Base-by-base conservation (phyloP, 2,888 invertebrate species). In the Pandemis heparana region DNA sequence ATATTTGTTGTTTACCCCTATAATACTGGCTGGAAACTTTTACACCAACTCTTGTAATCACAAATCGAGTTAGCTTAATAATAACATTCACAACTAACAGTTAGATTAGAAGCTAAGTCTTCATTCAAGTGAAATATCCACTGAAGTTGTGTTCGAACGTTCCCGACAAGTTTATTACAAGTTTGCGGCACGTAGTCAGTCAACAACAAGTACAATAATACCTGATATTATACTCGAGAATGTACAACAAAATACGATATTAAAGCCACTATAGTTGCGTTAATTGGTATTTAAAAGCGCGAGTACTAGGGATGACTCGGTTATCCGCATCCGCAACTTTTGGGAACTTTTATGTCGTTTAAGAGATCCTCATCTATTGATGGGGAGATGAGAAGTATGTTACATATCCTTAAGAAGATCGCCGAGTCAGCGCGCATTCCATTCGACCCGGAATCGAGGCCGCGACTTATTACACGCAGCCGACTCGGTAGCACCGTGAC, bases 211-310 rank as follows among this genome's bases (percentile, higher is more conserved):
- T 41, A 23, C 12, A 43, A 51, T 60, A 23, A 61, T 56, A 67
- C 61, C 18, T 72, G 66, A 72, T 67, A 72, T 72, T 72, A 72
- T 51, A 71, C 53, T 67, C 23, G 53, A 61, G 38, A 61, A 67
- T 53, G 53, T 72, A 71, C 66, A 62, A 56, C 66, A 62, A 56
- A 72, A 56, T 72, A 38, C 62, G 67, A 67, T 72, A 72, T 67
- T 68, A 72, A 72, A 72, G 72, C 72, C 72, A 51, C 67, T 62
- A 39, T 68, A 32, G 53, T 53, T 41, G 48, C 16, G 46, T 32
- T 59, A 60, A 68, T 68, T 60, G 67, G 46, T 59, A 32, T n/a
- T 14, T 51, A 32, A 43, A 32, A 60, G 67, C 12, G 67, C 12
- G 67, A 38, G 7, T 70, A 43, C 12, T 18, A 23, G 23, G 56